Evolutionary conservation across 2,888 invertebrate species (phyloP).

Genomic region (Xylocampa areola): DNA sequence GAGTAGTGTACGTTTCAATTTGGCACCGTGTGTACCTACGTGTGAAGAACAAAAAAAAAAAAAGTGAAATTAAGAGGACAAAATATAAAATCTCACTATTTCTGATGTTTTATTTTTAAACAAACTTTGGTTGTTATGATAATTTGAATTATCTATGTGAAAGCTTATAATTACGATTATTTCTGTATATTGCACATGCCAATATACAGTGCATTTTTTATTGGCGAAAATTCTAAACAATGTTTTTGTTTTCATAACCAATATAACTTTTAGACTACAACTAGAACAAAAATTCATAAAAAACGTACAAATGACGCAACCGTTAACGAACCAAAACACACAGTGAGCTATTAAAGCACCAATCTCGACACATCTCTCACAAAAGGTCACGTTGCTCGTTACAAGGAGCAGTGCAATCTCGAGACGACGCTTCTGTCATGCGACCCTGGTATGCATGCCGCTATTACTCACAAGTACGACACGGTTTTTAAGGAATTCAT

Average conservation of each 20-base stretch:
- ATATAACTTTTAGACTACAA: background rate
- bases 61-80: too few relatives aligned
- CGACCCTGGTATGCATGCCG: constrained; percentile 50
- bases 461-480: constrained; percentile 45
- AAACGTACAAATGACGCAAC: constrained; percentile 26
- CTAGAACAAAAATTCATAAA: background rate
- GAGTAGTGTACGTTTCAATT: constrained; percentile 42
- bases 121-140: too few relatives aligned
- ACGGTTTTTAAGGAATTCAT: constrained; percentile 14
- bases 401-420: constrained; percentile 60
- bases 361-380: constrained; percentile 48
- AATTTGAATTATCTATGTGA: too few relatives aligned
- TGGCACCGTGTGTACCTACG: constrained; percentile 5
- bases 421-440: constrained; percentile 50
- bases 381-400: constrained; percentile 57
- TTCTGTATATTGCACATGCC: too few relatives aligned
- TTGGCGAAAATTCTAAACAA: too few relatives aligned
- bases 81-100: too few relatives aligned
- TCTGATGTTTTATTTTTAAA: too few relatives aligned
- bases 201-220: too few relatives aligned
- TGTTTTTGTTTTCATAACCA: background rate
- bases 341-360: constrained; percentile 48
- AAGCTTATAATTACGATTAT: too few relatives aligned
- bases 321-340: constrained; percentile 49
- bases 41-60: background rate